A percentile compares a stretch with the other conserved stretches of the same genome.
Evolutionary conservation across 1,140 invertebrate genomes (phyloP).

Genomic region (Drosophila rufa): DNA sequence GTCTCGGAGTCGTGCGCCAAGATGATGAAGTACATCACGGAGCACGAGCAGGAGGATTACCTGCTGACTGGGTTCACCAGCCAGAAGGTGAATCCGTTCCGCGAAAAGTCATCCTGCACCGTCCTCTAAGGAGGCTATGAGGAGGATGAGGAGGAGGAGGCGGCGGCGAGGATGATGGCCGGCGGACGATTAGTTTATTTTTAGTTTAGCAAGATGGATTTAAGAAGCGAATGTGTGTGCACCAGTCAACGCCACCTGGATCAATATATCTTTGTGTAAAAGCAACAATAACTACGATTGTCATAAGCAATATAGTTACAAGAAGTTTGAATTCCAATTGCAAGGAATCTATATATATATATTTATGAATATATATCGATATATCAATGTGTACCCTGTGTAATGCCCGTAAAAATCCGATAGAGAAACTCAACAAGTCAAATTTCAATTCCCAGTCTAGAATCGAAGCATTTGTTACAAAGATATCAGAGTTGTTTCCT

Average conservation of each 20-base stretch:
- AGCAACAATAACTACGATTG: conserved; percentile 45
- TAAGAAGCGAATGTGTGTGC: conserved; percentile 46
- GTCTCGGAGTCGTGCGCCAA: conserved; percentile 96
- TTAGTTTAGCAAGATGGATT: conserved; percentile 49
- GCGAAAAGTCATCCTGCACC: conserved; percentile 97
- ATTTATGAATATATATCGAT: conserved; percentile 32
- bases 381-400: conserved; percentile 48
- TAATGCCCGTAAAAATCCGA: conserved; percentile 23
- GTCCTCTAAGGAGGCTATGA: conserved; percentile 88
- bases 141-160: background rate
- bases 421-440: conserved; percentile 3
- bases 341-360: conserved; percentile 37
- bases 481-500: conserved; percentile 58
- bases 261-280: conserved; percentile 55
- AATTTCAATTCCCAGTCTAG: conserved; percentile 22
- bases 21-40: conserved; percentile 96
- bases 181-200: conserved; percentile 48
- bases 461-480: conserved; percentile 64
- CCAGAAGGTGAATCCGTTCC: conserved; percentile 98
- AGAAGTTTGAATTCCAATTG: conserved; percentile 34
- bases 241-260: conserved; percentile 59
- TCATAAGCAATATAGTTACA: conserved; percentile 63
- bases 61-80: conserved; percentile 97
- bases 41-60: conserved; percentile 97
- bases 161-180: conserved; percentile 2